These are phyloP conservation scores for Lithobates sylvaticus DNA, from an alignment of 2,797 vertebrate genomes.

Conservation along the genomic window DNA sequence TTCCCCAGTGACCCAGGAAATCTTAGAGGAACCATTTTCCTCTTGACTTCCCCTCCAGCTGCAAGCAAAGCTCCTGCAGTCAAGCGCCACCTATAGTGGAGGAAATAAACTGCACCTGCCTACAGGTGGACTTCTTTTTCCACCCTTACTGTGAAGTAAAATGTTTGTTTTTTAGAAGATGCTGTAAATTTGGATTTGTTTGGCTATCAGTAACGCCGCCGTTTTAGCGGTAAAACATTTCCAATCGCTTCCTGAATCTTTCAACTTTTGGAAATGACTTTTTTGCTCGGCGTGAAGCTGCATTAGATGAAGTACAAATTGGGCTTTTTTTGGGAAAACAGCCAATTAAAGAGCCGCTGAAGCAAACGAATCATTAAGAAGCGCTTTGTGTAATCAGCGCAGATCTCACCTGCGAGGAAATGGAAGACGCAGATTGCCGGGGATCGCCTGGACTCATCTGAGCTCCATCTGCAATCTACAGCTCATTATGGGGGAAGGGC, in stretches of 20 bases:
- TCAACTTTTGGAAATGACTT: neutral
- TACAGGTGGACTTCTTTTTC: too few species aligned
- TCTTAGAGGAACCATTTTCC: too few species aligned
- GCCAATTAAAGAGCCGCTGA: conserved; percentile 3
- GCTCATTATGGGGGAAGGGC: neutral
- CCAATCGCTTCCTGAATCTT: neutral
- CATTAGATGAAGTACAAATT: neutral
- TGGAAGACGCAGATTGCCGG: neutral
- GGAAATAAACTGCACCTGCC: too few species aligned
- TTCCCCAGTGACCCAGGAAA: too few species aligned
- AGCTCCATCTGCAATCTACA: neutral
- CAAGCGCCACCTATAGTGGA: too few species aligned
- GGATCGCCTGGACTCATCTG: neutral
- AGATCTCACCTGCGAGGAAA: neutral
- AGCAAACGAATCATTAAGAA: neutral
- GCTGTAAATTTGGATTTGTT: too few species aligned
- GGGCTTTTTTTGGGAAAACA: neutral
- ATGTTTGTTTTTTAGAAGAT: too few species aligned
- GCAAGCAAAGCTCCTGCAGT: too few species aligned
- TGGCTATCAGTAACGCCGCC: neutral
- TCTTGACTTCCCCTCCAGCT: too few species aligned
- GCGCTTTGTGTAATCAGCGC: neutral
- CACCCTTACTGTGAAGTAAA: too few species aligned
- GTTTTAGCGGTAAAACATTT: neutral
- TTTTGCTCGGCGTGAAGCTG: neutral